Base-by-base conservation (phyloP, 2,797 vertebrate genomes). In the Hydrophis major region DNA sequence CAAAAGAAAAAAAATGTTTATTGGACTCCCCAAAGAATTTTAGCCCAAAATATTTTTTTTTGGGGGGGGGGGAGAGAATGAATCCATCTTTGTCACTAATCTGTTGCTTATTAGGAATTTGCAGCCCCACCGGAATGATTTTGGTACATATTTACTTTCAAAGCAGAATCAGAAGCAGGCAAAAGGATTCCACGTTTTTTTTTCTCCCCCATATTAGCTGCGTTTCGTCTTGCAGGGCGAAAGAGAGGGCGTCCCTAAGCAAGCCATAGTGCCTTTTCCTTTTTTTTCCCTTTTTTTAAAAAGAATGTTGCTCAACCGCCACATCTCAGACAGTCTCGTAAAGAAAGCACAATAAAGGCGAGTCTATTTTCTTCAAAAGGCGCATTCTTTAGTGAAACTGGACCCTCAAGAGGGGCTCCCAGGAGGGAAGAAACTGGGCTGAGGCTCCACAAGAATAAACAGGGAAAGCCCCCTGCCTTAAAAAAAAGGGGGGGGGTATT, bases 381-480 rank as follows among this genome's bases (percentile, higher is more conserved):
- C n/a, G 83, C 69, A 83, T 92, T 94, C 93, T 89, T 92, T 88
- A 50, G 56, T 89, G 93, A 95, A 96, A 96, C 27, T 5, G 28
- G 94, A 92, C 91, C 86, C 83, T 90, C 50, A 16, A 27, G 13
- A 94, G 89, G 10, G 63, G 60, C 6, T 95, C 91, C 88, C 93
- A 93, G 89, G 91, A 95, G 91, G 78, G 0, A 1, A 32, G 12
- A 63, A 91, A 87, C 3, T 25, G 74, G 8, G 55, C 55, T 56
- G 50, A 74, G 91, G 90, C 14, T 90, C 90, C 60, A 69, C 1
- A 90, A n/a, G 92, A 0, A 14, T 93, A 95, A 94, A 59, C 12
- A 93, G 83, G 27, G 14, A 28, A 89, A 10, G 13, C 87, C 89
- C 90, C 61, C 90, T 92, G 91, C 83, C 83, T 55, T 92, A 18